Conservation (phyloP, 64 coral and sea anemone species). For the Anthopleura sola region DNA sequence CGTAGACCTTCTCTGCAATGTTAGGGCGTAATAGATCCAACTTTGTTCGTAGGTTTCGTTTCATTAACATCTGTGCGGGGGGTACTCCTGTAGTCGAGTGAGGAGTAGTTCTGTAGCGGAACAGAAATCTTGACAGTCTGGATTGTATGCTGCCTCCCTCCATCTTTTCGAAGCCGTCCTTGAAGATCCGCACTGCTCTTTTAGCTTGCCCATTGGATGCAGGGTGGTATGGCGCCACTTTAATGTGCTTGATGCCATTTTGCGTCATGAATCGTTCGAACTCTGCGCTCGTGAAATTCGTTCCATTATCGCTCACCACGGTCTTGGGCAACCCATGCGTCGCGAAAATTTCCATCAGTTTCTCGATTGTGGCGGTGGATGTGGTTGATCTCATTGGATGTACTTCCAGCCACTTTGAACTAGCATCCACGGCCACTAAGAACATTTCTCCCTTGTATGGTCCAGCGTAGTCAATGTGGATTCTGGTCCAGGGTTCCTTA, state of each 20-base stretch:
- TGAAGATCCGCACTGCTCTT: constrained; percentile 8
- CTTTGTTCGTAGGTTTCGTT: constrained; percentile 1
- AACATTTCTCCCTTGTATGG: constrained; percentile 27
- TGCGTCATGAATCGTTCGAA: constrained; percentile 12
- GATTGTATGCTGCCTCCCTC: neutral
- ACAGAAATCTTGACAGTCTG: constrained; percentile 25
- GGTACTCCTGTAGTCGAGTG: constrained; percentile 34
- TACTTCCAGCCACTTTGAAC: constrained; percentile 38
- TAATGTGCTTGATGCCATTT: constrained; percentile 39
- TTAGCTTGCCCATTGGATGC: constrained; percentile 38
- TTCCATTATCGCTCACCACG: too few species aligned
- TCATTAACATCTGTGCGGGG: constrained; percentile 36
- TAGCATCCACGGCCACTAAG: constrained; percentile 15
- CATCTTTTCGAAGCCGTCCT: constrained; percentile 36
- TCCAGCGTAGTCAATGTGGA: constrained; percentile 51
- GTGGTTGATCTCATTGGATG: constrained; percentile 26
- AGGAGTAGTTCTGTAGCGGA: constrained; percentile 28
- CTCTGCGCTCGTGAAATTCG: too few species aligned
- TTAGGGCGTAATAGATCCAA: constrained; percentile 19
- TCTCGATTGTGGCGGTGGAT: constrained; percentile 25
- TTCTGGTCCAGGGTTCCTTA: constrained; percentile 20
- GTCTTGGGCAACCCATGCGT: constrained; percentile 8
- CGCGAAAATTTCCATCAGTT: constrained; percentile 23
- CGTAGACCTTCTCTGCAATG: constrained; percentile 3
- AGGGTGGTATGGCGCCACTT: constrained; percentile 14